Evolutionary conservation across 2,888 invertebrate genomes (phyloP).

Genomic region (Tipula helvola): DNA sequence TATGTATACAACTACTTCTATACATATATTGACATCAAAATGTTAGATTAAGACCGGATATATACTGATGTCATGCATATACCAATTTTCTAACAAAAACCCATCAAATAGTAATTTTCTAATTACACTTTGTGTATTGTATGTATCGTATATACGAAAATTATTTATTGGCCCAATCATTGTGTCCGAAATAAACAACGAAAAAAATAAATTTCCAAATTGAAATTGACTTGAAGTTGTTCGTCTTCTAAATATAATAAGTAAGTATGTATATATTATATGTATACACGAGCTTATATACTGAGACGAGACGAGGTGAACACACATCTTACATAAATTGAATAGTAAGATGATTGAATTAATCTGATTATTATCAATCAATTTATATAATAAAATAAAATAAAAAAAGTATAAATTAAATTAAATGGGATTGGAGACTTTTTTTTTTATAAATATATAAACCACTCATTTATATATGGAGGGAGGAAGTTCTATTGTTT

Average conservation of each 20-base stretch:
- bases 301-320: not conserved
- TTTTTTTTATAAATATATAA: not conserved
- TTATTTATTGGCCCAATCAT: constrained; percentile 4
- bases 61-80: constrained; percentile 4
- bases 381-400: not conserved
- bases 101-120: not conserved
- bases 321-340: not conserved
- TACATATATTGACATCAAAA: not conserved
- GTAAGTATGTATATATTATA: not conserved
- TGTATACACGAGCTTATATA: not conserved
- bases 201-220: not conserved
- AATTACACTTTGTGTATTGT: not conserved
- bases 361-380: constrained; percentile 4
- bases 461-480: not conserved
- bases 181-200: not conserved
- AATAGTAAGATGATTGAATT: constrained; percentile 4
- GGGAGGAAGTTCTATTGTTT: constrained; percentile 4
- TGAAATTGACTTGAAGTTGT: constrained; percentile 4
- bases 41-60: not conserved
- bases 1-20: not conserved
- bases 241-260: not conserved
- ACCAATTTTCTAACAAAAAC: not conserved
- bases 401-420: not conserved
- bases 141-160: not conserved
- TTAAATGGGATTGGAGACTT: not conserved